Evolutionary conservation across 1,140 invertebrate genomes (phyloP), one percentile per base, ranked within the genome.

Genomic region (Neelides sp.): DNA sequence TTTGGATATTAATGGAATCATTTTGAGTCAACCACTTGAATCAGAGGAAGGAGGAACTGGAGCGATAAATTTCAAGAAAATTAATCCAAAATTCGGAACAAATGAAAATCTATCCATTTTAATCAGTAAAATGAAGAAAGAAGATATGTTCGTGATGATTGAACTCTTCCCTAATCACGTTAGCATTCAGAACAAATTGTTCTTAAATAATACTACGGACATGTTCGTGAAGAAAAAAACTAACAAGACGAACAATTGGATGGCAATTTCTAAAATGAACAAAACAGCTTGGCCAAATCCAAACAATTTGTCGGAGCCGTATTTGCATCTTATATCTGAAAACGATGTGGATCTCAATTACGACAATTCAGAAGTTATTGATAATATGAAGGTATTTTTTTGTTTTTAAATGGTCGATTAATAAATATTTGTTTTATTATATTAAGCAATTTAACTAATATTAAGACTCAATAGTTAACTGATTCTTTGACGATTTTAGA

Each of bases 21-120:
- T 68, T 59, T 51, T 75, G 12, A 68, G 63, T 43, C 68, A 70
- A 13, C 59, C 73, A 28, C 70, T 65, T 40, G 60, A 64, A 20
- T 65, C 64, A 26, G 66, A 65, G 4, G 66, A 68, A 58, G 62
- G 62, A 20, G 65, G 70, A 39, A 69, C 66, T 2, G 67, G 66
- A 49, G 62, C 73, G 19, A 44, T 64, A 19, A 64, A 72, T 54
- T 70, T 69, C 52, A 64, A 59, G 17, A 60, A 63, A 13, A 58
- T 74, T 39, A 64, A 72, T 60, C 59, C 64, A 1, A 44, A 52
- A 3, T 68, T 68, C 44, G 72, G 72, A 17, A 67, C 61, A 37
- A 48, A 5, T 7, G 4, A 43, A 17, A 43, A 43, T 7, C 7
- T 19, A 8, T 5, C 24, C 26, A 4, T 13, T 23, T 43, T 13